phyloP scores from a whole-genome alignment of 1,140 invertebrate genomes.

The Drosophila orena region DNA sequence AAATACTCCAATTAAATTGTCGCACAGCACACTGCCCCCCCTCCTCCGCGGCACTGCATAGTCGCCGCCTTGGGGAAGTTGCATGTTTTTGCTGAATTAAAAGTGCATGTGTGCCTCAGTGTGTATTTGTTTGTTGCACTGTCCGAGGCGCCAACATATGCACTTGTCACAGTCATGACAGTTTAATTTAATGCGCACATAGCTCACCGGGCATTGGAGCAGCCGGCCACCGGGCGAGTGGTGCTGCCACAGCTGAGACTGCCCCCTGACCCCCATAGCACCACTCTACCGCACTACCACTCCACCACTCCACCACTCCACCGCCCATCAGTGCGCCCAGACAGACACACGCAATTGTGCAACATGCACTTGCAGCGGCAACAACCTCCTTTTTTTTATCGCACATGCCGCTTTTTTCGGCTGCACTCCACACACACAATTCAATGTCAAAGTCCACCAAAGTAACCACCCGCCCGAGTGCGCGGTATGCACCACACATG shows the following conservation, averaged over 20 bases:
- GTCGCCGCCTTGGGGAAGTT: constrained; percentile 46
- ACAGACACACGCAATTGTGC: constrained; percentile 79
- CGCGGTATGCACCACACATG: constrained; percentile 20
- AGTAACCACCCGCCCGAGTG: constrained; percentile 39
- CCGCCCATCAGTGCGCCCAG: constrained; percentile 1
- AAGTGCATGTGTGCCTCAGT: constrained; percentile 60
- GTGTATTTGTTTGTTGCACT: constrained; percentile 49
- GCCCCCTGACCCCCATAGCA: neutral
- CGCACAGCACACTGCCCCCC: constrained; percentile 33
- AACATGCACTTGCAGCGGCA: constrained; percentile 67
- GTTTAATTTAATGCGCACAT: constrained; percentile 83
- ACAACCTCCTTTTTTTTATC: constrained; percentile 35
- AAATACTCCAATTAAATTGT: constrained; percentile 74
- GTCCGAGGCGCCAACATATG: constrained; percentile 80
- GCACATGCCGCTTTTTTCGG: constrained; percentile 20
- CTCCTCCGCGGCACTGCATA: neutral
- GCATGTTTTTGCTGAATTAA: constrained; percentile 82
- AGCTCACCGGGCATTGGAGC: constrained; percentile 66
- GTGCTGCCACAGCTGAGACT: constrained; percentile 28
- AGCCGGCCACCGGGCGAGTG: constrained; percentile 35
- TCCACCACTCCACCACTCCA: no score
- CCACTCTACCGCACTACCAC: no score
- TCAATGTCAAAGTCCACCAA: constrained; percentile 76
- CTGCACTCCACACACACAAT: constrained; percentile 59
- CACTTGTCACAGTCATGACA: constrained; percentile 82